Percentiles rank a stretch among this genome's conserved stretches.
These are phyloP conservation scores for Amblyopsis rosae DNA, from an alignment of 2,113 vertebrate species.

Conservation along the genomic window DNA sequence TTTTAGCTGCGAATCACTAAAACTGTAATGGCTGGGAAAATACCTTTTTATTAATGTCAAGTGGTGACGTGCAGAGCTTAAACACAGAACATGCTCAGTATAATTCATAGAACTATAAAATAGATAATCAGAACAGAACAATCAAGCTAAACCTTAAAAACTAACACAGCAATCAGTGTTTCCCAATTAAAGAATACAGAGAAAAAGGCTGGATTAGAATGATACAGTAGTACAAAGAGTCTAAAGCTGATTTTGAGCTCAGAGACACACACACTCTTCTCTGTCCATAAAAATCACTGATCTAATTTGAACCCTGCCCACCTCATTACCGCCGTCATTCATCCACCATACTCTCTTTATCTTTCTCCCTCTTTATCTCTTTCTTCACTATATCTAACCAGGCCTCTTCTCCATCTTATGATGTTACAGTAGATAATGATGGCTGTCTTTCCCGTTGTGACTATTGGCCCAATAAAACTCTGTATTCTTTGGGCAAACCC, in stretches of 20 bases:
- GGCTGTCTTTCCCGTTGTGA: slow-evolving; percentile 15
- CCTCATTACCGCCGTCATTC: slow-evolving; percentile 44
- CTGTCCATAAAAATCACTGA: slow-evolving; percentile 35
- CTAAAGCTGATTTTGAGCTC: background rate
- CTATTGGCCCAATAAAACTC: too few relatives aligned
- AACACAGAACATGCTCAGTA: too few relatives aligned
- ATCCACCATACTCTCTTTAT: slow-evolving; percentile 4
- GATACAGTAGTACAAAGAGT: slow-evolving; percentile 6
- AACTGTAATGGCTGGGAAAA: slow-evolving; percentile 24
- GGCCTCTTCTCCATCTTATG: slow-evolving; percentile 4
- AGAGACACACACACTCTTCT: background rate
- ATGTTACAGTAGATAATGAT: slow-evolving; percentile 25
- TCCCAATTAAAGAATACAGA: background rate
- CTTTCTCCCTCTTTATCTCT: slow-evolving; percentile 1
- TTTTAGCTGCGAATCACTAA: slow-evolving; percentile 12
- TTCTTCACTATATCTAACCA: background rate
- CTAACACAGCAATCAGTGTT: too few relatives aligned
- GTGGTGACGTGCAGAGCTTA: slow-evolving; percentile 15
- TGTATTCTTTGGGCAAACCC: too few relatives aligned
- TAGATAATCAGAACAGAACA: too few relatives aligned
- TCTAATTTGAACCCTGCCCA: slow-evolving; percentile 38
- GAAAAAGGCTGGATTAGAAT: background rate
- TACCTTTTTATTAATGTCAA: slow-evolving; percentile 1
- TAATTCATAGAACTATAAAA: too few relatives aligned
- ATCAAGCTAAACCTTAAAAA: too few relatives aligned